Evolutionary conservation across 1,140 invertebrate species (phyloP), one percentile per base, ranked within the genome.

Genomic region (Drosophila orosa): DNA sequence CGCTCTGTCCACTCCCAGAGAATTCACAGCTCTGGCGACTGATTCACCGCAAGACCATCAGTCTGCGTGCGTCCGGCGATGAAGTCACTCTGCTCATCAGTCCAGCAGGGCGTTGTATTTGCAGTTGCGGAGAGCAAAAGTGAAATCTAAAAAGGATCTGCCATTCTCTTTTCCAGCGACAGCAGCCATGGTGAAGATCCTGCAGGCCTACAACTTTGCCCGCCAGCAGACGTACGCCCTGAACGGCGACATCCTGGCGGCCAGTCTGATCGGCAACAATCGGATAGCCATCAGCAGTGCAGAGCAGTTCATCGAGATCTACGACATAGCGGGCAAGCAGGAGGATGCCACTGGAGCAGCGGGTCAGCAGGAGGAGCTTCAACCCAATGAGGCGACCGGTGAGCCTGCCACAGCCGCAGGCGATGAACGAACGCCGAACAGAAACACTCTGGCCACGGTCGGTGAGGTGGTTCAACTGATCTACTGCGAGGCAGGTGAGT

Each of bases 291-390:
- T 91, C 24, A 91, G 90, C 59, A 91, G 90, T 61, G 90, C 90
- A 10, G 90, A 91, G 52, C 90, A 90, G 61, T 91, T 91, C 44
- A 91, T 91, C 7, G 90, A 91, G 62, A 91, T 91, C 47, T 91
- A 91, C 57, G 90, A 91, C 54, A 87, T 91, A 39, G 87, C 72
- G 27, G 87, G 81, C 3, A 91, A 91, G 48, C 86, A 67, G 35
- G 62, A 62, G 44, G 76, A 84, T 15, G 33, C 24, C 12, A 44
- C 27, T 29, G 44, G 44, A 22, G 15, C 15, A 39, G 15, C 15
- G 39, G 50, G 42, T 9, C 12, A 57, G n/a, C 12, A 57, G 12
- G 58, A 73, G 8, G 71, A 69, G 8, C 63, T 48, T 9, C 55
- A 31, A 27, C n/a, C 13, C 5, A 27, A 5, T 15, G 65, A 66